These are phyloP conservation scores for Dendropsophus ebraccatus DNA, from an alignment of 2,113 vertebrate species.

Conservation along the genomic window DNA sequence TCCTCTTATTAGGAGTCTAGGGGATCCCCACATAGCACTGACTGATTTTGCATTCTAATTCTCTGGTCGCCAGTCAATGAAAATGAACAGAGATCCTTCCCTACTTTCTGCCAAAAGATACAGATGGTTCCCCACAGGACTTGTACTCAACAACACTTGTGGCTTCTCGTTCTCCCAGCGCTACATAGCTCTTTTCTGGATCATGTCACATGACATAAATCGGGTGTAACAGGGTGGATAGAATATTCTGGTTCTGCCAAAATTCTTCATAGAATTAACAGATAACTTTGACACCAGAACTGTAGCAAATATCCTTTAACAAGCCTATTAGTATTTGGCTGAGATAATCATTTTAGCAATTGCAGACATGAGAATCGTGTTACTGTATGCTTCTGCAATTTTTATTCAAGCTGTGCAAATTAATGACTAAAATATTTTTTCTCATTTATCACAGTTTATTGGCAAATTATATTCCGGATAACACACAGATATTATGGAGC, in stretches of 20 bases:
- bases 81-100: background rate
- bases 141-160: background rate
- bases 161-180: background rate
- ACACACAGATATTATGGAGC: background rate
- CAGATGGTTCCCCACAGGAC: background rate
- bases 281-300: background rate
- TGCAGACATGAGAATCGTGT: background rate
- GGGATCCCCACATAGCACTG: background rate
- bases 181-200: background rate
- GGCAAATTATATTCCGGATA: conserved; percentile 18
- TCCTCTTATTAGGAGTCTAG: background rate
- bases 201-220: background rate
- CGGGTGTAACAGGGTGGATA: background rate
- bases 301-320: background rate
- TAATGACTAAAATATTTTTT: conserved; percentile 30
- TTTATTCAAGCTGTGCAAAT: conserved; percentile 25
- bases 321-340: conserved; percentile 16
- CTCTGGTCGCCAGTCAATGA: background rate
- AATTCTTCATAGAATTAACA: background rate
- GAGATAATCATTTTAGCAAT: conserved; percentile 9
- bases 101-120: background rate
- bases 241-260: background rate
- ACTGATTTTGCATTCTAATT: background rate
- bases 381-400: background rate
- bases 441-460: conserved; percentile 7